Evolutionary conservation across 2,113 vertebrate species (phyloP).

Genomic region (Thryonomys swinderianus): DNA sequence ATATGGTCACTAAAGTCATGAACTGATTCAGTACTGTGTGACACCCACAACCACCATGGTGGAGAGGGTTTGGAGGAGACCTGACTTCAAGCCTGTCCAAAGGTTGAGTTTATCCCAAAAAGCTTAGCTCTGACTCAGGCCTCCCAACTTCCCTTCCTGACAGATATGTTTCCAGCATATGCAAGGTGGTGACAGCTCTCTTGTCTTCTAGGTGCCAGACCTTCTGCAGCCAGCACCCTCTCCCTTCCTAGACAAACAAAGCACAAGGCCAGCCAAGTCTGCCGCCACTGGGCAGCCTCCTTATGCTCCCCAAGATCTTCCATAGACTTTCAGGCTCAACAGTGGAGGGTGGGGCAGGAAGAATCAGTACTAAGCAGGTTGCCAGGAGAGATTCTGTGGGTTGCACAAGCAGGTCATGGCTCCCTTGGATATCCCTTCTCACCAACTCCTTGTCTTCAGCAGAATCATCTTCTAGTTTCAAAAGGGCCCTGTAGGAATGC

Average conservation of each 20-base stretch:
- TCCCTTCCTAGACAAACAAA: constrained; percentile 9
- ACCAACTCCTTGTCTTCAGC: neutral
- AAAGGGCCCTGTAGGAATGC: constrained; percentile 71
- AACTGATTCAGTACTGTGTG: neutral
- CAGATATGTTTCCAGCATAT: constrained; percentile 50
- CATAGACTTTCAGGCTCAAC: neutral
- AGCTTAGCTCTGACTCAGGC: constrained; percentile 49
- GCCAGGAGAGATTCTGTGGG: neutral
- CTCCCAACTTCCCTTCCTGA: constrained; percentile 59
- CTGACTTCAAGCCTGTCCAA: neutral
- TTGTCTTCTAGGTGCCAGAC: neutral
- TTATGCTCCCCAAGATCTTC: neutral
- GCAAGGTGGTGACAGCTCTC: constrained; percentile 55
- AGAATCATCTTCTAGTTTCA: constrained; percentile 36
- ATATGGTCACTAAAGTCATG: neutral
- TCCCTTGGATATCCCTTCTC: constrained; percentile 38
- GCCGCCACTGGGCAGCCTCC: neutral
- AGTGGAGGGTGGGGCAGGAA: neutral
- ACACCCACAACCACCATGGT: neutral
- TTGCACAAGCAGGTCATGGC: neutral
- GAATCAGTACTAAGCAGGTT: neutral
- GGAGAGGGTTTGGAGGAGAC: neutral
- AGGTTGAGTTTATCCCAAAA: constrained; percentile 23
- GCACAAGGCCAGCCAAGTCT: neutral
- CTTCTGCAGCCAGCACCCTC: neutral